Evolutionary conservation across 2,113 vertebrate genomes (phyloP).

Genomic region (Ursus arctos): DNA sequence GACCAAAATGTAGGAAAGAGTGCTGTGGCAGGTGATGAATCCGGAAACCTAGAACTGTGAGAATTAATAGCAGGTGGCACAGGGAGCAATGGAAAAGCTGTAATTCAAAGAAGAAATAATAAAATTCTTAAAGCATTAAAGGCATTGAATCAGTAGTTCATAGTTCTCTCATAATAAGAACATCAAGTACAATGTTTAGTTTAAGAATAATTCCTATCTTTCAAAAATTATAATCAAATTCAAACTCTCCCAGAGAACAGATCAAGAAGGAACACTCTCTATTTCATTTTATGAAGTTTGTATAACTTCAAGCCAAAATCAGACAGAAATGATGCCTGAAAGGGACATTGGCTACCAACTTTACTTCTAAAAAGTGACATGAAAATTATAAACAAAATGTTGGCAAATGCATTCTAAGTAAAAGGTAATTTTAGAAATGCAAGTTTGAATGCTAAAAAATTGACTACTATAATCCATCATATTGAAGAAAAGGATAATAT

Average conservation of each 20-base stretch:
- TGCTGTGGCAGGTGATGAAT: background rate
- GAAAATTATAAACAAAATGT: background rate
- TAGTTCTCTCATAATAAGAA: background rate
- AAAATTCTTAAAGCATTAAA: background rate
- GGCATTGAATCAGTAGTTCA: background rate
- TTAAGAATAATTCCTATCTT: conserved; percentile 8
- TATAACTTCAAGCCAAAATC: background rate
- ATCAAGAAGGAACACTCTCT: background rate
- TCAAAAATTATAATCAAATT: conserved; percentile 35
- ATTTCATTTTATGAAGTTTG: background rate
- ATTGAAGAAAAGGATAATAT: background rate
- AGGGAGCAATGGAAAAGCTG: background rate
- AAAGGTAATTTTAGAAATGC: background rate
- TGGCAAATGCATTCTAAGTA: background rate
- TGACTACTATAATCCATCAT: background rate
- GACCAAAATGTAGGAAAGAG: background rate
- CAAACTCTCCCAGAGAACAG: background rate
- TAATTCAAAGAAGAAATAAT: background rate
- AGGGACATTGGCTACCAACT: background rate
- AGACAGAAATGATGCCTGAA: background rate
- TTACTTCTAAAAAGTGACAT: background rate
- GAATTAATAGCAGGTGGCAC: background rate
- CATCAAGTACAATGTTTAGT: background rate
- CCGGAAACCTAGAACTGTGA: background rate
- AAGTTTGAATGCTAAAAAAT: background rate